Base-by-base conservation (phyloP, 2,797 vertebrate genomes). In the Lemur catta region DNA sequence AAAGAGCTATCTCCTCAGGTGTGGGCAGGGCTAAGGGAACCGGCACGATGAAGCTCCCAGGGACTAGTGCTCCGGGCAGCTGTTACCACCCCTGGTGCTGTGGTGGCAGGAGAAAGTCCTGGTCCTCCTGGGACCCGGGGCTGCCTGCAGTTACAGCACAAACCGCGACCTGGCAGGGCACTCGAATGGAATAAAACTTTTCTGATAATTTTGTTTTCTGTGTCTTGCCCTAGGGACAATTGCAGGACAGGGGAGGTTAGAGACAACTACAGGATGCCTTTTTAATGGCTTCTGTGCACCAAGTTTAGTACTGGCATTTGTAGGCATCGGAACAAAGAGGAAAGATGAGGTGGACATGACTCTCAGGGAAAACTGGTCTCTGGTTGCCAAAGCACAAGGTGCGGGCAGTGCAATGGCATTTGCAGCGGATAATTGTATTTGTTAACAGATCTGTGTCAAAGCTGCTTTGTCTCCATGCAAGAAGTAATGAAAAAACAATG, bases 271-370 rank as follows among this genome's bases (percentile, higher is more conserved):
- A 38, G 24, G 79, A 38, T 59, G 95, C 61, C 35, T 95, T 97
- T 94, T 95, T 95, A 91, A 94, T 48, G 72, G 74, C 96, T 95
- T 97, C 93, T 96, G 79, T 80, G 95, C 48, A 72, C 95, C 87
- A 95, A 94, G 93, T 87, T 89, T 50, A 41, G 50, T 86, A 20
- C n/a, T 94, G 82, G 55, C 52, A 89, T 59, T 17, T 4, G 0
- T 35, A 71, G 55, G 61, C 84, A 61, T 84, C 52, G 38, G 82
- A 35, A 41, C 82, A 74, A 84, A 69, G 57, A 46, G 59, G 92
- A 96, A 84, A 92, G 59, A 61, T 30, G 5, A 89, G 10, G 12
- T 30, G 74, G 67, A 69, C 89, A 61, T 20, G 5, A 7, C 48
- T 35, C 5, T 63, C 86, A 17, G 5, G 2, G 0, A 5, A 46